Evolutionary conservation across 2,797 vertebrate species (phyloP), one percentile per base, ranked within the genome.

Genomic region (Furcifer pardalis): DNA sequence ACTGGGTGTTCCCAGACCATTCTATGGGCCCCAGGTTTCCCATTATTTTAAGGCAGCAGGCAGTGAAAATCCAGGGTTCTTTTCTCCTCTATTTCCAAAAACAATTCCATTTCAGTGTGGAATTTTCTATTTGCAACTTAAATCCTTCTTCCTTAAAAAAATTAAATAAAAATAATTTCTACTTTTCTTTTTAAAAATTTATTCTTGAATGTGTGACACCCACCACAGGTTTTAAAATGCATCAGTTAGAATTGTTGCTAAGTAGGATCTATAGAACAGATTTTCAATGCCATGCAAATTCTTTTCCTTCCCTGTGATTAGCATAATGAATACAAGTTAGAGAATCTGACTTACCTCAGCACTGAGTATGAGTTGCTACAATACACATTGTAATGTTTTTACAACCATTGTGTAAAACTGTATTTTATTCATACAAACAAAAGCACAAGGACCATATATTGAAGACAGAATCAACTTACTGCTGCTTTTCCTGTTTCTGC

Each of bases 401-500:
- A 44, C 23, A 74, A 74, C 35, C 5, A 12, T 37, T 44, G 40
- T 40, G 42, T 6, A 63, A 82, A 62, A 7, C 37, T 56, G 59
- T 7, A 71, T n/a, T 81, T 75, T 72, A 82, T 77, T 44, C 25
- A 77, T 40, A 63, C 32, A 65, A 71, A 1, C 17, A 42, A 30
- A 21, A 32, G 6, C n/a, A 49, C 2, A 81, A 23, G 63, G 81
- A 27, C 2, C 13, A 10, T 49, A 63, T 37, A 40, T 49, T 49
- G 60, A 66, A 78, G n/a, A 37, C 27, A 72, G 73, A 49, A 42
- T 32, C 62, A 52, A 94, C 95, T 95, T 85, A 96, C 96, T 87
- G 80, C 5, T 84, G 89, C 6, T 79, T 83, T 66, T 77, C 32
- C 21, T 90, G 85, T 81, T 96, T 97, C 90, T 98, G 97, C 86